Percentiles rank a stretch among this genome's conserved stretches.
These are phyloP conservation scores for Galeruca laticollis DNA, from an alignment of 2,888 invertebrate genomes.

Conservation along the genomic window DNA sequence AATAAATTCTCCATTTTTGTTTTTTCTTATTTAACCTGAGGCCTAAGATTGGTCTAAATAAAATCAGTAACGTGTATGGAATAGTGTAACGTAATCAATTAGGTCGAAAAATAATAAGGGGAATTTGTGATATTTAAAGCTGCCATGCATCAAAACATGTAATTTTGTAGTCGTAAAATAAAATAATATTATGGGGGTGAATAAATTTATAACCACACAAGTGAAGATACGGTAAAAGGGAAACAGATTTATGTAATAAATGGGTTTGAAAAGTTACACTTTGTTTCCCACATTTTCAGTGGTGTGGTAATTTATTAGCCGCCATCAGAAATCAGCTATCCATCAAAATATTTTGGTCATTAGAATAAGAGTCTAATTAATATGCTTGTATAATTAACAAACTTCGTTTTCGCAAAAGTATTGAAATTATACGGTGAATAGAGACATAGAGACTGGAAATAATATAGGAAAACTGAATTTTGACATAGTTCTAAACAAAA, in stretches of 20 bases:
- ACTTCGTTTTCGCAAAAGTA: no score
- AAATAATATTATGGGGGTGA: slow-evolving; percentile 50
- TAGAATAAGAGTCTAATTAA: no score
- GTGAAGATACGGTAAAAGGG: slow-evolving; percentile 42
- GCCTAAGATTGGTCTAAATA: slow-evolving; percentile 5
- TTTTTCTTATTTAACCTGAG: not conserved
- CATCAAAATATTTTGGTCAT: no score
- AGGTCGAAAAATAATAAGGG: slow-evolving; percentile 45
- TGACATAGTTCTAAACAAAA: no score
- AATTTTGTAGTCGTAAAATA: slow-evolving; percentile 52
- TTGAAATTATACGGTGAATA: no score
- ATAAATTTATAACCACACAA: slow-evolving; percentile 50
- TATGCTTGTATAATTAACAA: no score
- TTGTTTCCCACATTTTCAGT: slow-evolving; percentile 33
- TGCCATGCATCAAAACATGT: slow-evolving; percentile 51
- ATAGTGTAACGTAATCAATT: slow-evolving; percentile 50
- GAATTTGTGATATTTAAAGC: slow-evolving; percentile 50
- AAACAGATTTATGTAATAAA: slow-evolving; percentile 46
- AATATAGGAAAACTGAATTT: no score
- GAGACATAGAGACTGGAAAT: no score
- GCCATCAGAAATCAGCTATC: no score
- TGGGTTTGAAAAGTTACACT: slow-evolving; percentile 39
- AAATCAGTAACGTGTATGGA: slow-evolving; percentile 12
- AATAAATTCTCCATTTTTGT: no score
- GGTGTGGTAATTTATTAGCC: slow-evolving; percentile 5